phyloP scores from a whole-genome alignment of 1,140 invertebrate species.

The Drosophila arizonae region DNA sequence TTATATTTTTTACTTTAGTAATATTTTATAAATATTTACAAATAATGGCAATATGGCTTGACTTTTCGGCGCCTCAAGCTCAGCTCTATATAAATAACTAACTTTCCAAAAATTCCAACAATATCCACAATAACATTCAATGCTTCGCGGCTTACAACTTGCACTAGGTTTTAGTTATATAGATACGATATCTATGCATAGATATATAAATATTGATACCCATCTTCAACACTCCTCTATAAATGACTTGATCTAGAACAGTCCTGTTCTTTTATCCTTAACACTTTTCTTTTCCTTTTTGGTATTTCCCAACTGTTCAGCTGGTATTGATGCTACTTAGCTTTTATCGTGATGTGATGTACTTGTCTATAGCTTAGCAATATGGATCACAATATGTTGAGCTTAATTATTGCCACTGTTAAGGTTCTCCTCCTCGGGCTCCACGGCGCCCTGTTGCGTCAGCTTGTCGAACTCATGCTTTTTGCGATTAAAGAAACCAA shows the following conservation, averaged over 20 bases:
- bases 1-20: slow-evolving; percentile 38
- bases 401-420: slow-evolving; percentile 63
- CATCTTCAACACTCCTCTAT: slow-evolving; percentile 1
- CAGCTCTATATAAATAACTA: slow-evolving; percentile 41
- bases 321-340: slow-evolving; percentile 15
- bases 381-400: slow-evolving; percentile 43
- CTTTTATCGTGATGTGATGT: slow-evolving; percentile 64
- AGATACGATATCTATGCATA: slow-evolving; percentile 3
- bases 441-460: slow-evolving; percentile 61
- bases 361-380: slow-evolving; percentile 32
- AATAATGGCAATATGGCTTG: slow-evolving; percentile 69
- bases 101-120: slow-evolving; percentile 37
- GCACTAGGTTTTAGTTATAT: slow-evolving; percentile 31
- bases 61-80: slow-evolving; percentile 20
- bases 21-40: slow-evolving; percentile 74
- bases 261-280: background rate
- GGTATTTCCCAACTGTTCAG: slow-evolving; percentile 37
- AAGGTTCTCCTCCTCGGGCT: slow-evolving; percentile 76
- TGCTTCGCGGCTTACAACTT: slow-evolving; percentile 42
- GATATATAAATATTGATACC: slow-evolving; percentile 14
- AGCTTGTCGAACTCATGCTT: slow-evolving; percentile 75
- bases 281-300: slow-evolving; percentile 41
- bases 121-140: slow-evolving; percentile 51
- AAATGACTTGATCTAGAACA: slow-evolving; percentile 30
- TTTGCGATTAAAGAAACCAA: slow-evolving; percentile 76